Conservation (phyloP, 1,140 invertebrate species). For the Macrosteles quadrilineatus region DNA sequence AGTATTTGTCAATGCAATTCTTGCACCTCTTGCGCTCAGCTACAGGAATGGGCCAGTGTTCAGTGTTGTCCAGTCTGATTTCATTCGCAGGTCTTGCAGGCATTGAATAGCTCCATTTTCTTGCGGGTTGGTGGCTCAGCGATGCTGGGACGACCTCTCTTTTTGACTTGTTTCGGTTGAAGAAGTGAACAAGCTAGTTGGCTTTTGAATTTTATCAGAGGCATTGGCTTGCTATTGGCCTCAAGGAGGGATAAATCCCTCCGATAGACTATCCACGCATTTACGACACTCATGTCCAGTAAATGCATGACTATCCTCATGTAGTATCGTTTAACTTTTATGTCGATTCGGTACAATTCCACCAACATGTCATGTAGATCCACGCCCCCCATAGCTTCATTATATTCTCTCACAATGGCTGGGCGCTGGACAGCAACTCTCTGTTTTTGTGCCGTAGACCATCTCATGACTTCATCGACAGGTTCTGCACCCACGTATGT, state of each 20-base stretch:
- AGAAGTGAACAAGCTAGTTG: too few species aligned
- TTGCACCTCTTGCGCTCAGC: background rate
- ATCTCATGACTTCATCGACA: slow-evolving; percentile 31
- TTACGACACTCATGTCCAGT: slow-evolving; percentile 43
- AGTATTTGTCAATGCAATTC: background rate
- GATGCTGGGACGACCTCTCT: too few species aligned
- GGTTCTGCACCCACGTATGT: slow-evolving; percentile 35
- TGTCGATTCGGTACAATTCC: slow-evolving; percentile 37
- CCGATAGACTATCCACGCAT: slow-evolving; percentile 41
- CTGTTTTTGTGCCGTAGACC: slow-evolving; percentile 29
- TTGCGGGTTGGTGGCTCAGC: background rate
- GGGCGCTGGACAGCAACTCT: slow-evolving; percentile 28
- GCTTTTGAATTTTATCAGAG: background rate
- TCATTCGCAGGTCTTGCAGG: background rate
- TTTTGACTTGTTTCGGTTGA: too few species aligned
- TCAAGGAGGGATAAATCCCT: slow-evolving; percentile 6
- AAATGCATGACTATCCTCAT: slow-evolving; percentile 42
- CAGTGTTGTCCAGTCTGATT: background rate
- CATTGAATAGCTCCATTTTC: background rate
- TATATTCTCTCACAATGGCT: slow-evolving; percentile 30
- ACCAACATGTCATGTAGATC: slow-evolving; percentile 43
- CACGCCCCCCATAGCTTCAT: slow-evolving; percentile 43
- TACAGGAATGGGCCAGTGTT: background rate
- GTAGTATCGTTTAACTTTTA: slow-evolving; percentile 41
- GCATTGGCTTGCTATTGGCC: background rate